Conservation (phyloP, 2,113 vertebrate genomes). For the Psettodes erumei region DNA sequence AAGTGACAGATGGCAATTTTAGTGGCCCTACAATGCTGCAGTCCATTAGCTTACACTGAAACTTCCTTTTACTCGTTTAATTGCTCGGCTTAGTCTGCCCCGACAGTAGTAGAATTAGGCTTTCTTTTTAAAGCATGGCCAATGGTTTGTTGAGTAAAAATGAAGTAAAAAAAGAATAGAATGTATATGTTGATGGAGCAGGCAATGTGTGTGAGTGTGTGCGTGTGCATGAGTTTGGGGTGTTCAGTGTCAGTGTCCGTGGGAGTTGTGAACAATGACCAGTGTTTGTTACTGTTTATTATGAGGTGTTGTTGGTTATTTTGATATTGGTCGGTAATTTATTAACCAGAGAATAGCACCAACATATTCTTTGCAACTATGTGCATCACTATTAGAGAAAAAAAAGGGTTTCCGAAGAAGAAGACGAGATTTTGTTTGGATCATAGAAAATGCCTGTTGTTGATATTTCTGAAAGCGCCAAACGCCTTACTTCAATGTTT, state of each 20-base stretch:
- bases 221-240: slow-evolving; percentile 68
- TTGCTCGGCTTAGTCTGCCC: slow-evolving; percentile 86
- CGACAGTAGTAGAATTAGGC: slow-evolving; percentile 79
- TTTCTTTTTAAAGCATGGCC: slow-evolving; percentile 82
- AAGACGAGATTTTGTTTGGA: slow-evolving; percentile 83
- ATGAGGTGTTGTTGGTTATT: slow-evolving; percentile 75
- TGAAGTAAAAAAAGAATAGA: slow-evolving; percentile 57
- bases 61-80: slow-evolving; percentile 86
- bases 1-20: slow-evolving; percentile 96
- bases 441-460: slow-evolving; percentile 89
- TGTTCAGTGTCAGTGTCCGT: slow-evolving; percentile 77
- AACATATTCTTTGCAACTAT: slow-evolving; percentile 52
- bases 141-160: slow-evolving; percentile 71
- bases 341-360: slow-evolving; percentile 57
- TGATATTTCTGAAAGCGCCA: slow-evolving; percentile 92
- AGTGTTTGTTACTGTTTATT: slow-evolving; percentile 75
- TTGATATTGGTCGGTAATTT: slow-evolving; percentile 73
- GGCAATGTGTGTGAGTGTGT: slow-evolving; percentile 56
- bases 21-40: slow-evolving; percentile 99
- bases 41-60: slow-evolving; percentile 95
- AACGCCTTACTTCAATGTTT: slow-evolving; percentile 96
- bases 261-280: slow-evolving; percentile 77
- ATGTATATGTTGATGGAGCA: slow-evolving; percentile 73
- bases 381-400: slow-evolving; percentile 75
- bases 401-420: slow-evolving; percentile 84